phyloP scores from a whole-genome alignment of 1,140 invertebrate genomes.

The Cotesia typhae region DNA sequence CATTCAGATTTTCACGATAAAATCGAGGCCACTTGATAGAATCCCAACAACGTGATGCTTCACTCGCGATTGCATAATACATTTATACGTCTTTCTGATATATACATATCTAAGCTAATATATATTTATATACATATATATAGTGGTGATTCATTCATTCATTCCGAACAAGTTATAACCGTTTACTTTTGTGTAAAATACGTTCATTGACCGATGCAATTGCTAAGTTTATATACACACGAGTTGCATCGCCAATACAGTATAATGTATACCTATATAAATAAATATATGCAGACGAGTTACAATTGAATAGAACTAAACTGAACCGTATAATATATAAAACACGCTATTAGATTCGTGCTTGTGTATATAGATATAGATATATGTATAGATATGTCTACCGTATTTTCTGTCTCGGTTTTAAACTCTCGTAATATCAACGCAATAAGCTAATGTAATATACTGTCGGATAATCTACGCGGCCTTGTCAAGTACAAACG shows the following conservation, averaged over 20 bases:
- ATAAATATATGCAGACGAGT: not conserved
- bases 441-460: slow-evolving; percentile 35
- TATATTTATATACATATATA: not conserved
- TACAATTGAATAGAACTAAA: too few relatives aligned
- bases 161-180: slow-evolving; percentile 23
- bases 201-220: slow-evolving; percentile 52
- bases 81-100: not conserved
- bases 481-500: slow-evolving; percentile 53
- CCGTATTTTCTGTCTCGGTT: slow-evolving; percentile 5
- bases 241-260: slow-evolving; percentile 27
- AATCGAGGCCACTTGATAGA: slow-evolving; percentile 25
- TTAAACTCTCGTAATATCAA: slow-evolving; percentile 29
- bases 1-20: slow-evolving; percentile 25
- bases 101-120: not conserved
- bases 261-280: not conserved
- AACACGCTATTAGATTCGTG: slow-evolving; percentile 5
- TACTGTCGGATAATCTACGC: slow-evolving; percentile 50
- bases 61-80: slow-evolving; percentile 1
- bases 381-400: too few relatives aligned
- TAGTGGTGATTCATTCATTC: slow-evolving; percentile 38
- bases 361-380: too few relatives aligned
- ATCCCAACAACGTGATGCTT: slow-evolving; percentile 12
- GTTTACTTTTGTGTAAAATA: slow-evolving; percentile 19
- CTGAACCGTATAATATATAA: not conserved
- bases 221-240: slow-evolving; percentile 11